Evolutionary conservation across 2,113 vertebrate genomes (phyloP).

Genomic region (Dascyllus trimaculatus): DNA sequence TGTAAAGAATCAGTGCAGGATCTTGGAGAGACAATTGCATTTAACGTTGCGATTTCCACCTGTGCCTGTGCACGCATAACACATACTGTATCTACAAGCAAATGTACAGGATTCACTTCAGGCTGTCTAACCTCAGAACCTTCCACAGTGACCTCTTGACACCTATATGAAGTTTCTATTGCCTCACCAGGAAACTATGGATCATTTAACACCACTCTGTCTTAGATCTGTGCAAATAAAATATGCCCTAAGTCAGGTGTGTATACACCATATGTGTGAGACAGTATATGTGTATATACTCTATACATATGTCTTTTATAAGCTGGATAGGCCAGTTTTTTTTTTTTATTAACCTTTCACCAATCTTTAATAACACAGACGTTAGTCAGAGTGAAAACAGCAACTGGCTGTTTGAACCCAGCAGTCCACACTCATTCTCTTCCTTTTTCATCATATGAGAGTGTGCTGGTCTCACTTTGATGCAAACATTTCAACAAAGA

Average conservation of each 20-base stretch:
- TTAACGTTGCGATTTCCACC: conserved; percentile 8
- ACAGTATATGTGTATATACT: conserved; percentile 7
- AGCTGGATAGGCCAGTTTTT: conserved; percentile 3
- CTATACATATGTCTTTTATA: conserved; percentile 4
- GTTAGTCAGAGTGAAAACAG: conserved; percentile 32
- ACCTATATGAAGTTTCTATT: conserved; percentile 49
- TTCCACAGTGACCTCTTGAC: conserved; percentile 32
- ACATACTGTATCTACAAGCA: not conserved
- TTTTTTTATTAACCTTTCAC: conserved; percentile 36
- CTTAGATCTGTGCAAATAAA: conserved; percentile 33
- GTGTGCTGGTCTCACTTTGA: conserved; percentile 8
- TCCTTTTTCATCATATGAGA: conserved; percentile 25
- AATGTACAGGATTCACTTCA: conserved; percentile 12
- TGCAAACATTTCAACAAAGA: conserved; percentile 15
- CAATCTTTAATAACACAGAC: conserved; percentile 30
- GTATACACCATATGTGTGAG: conserved; percentile 22
- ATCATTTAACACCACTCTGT: conserved; percentile 24
- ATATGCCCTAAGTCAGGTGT: conserved; percentile 18
- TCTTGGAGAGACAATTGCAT: conserved; percentile 15
- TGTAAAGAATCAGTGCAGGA: conserved; percentile 16
- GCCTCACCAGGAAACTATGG: conserved; percentile 59
- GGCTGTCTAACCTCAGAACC: conserved; percentile 27
- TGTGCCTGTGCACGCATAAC: conserved; percentile 16
- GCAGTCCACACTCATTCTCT: conserved; percentile 1
- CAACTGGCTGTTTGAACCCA: conserved; percentile 33